Evolutionary conservation across 2,797 vertebrate species (phyloP).

Genomic region (Clarias platycephalus): DNA sequence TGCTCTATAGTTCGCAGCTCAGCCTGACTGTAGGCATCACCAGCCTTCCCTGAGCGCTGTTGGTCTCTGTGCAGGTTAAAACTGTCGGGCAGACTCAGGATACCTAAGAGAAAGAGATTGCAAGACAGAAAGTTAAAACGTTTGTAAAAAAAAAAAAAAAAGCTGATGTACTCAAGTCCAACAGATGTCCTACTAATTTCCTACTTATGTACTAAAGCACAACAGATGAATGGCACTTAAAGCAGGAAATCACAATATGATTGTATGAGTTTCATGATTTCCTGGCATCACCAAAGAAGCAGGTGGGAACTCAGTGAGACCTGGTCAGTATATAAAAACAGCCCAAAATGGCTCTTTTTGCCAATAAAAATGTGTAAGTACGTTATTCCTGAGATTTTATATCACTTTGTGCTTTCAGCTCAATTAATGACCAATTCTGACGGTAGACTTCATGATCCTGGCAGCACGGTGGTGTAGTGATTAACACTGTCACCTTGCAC

Average conservation of each 20-base stretch:
- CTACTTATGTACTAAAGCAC: neutral
- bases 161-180: too few species aligned
- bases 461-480: too few species aligned
- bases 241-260: neutral
- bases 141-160: conserved; percentile 6
- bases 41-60: conserved; percentile 82
- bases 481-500: too few species aligned
- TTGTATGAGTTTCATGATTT: neutral
- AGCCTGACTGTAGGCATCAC: conserved; percentile 88
- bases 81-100: conserved; percentile 92
- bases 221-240: neutral
- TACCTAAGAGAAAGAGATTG: conserved; percentile 74
- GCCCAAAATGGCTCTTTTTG: neutral
- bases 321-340: neutral
- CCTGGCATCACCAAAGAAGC: neutral
- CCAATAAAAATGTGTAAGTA: neutral
- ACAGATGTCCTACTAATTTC: too few species aligned
- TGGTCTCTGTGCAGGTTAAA: conserved; percentile 89
- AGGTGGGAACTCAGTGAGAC: neutral
- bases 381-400: neutral
- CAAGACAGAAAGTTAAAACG: conserved; percentile 14
- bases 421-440: neutral
- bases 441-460: neutral
- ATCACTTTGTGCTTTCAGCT: neutral
- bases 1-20: conserved; percentile 92